Percentiles rank a stretch among this genome's conserved stretches.
phyloP scores from a whole-genome alignment of 1,140 invertebrate genomes.

The Druon quercuslanigerum region DNA sequence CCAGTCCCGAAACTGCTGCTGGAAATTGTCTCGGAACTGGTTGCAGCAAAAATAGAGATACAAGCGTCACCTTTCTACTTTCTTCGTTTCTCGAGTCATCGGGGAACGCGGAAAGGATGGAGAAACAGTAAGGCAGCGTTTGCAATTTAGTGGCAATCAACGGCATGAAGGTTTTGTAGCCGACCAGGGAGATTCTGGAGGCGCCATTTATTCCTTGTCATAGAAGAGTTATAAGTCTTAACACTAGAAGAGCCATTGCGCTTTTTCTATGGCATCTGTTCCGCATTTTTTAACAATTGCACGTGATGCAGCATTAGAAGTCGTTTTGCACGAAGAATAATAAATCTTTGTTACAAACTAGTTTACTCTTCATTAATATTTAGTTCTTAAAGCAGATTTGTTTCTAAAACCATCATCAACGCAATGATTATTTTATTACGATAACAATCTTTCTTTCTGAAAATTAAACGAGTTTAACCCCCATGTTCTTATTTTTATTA shows the following conservation, averaged over 20 bases:
- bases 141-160: slow-evolving; percentile 69
- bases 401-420: no score
- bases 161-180: slow-evolving; percentile 65
- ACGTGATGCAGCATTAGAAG: not conserved
- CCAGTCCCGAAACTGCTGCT: slow-evolving; percentile 43
- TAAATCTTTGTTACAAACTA: no score
- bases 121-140: slow-evolving; percentile 59
- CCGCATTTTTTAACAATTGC: slow-evolving; percentile 5
- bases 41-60: slow-evolving; percentile 49
- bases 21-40: slow-evolving; percentile 55
- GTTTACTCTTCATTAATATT: no score
- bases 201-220: slow-evolving; percentile 61
- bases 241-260: slow-evolving; percentile 18
- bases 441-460: no score
- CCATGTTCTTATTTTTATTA: no score
- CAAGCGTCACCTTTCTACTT: slow-evolving; percentile 39
- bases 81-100: slow-evolving; percentile 45
- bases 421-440: no score
- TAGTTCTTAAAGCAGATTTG: no score
- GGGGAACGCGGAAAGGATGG: slow-evolving; percentile 51
- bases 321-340: no score
- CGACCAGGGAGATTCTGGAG: slow-evolving; percentile 64
- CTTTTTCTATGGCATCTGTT: slow-evolving; percentile 1
- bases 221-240: slow-evolving; percentile 52
- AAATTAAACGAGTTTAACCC: no score